phyloP scores from a whole-genome alignment of 2,797 vertebrate genomes.

The Heliangelus exortis region DNA sequence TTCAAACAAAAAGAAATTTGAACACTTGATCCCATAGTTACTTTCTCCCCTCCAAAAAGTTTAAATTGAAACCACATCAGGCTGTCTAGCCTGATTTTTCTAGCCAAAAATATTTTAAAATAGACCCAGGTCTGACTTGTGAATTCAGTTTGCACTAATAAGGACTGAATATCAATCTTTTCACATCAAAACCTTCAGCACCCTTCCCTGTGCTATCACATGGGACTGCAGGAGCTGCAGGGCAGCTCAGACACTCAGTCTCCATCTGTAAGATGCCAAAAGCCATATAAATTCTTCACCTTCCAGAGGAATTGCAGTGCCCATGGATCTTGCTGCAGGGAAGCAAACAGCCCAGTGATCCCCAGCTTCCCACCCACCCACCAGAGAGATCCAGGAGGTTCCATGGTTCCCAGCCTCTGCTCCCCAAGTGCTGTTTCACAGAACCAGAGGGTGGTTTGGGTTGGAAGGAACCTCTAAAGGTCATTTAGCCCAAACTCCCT shows the following conservation, averaged over 20 bases:
- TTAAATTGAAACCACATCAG: neutral
- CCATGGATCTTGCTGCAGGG: accelerated
- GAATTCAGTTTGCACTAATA: neutral
- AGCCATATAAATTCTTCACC: neutral
- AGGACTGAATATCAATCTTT: neutral
- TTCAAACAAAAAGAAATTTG: neutral
- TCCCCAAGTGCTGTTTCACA: neutral
- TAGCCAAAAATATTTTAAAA: neutral
- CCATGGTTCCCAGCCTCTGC: neutral
- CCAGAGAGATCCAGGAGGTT: neutral
- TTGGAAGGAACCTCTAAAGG: too few relatives aligned
- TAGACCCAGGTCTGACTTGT: neutral
- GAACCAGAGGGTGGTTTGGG: too few relatives aligned
- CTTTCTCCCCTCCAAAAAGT: neutral
- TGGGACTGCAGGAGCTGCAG: neutral
- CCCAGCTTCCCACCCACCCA: neutral
- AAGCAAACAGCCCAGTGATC: neutral
- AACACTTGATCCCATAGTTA: neutral
- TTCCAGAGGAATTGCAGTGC: neutral
- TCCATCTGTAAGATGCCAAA: neutral
- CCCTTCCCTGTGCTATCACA: neutral
- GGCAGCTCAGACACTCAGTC: neutral
- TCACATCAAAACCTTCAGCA: neutral
- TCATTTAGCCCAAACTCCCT: too few relatives aligned
- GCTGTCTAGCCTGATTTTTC: neutral